Percentiles rank a stretch among this genome's conserved stretches.
phyloP scores from a whole-genome alignment of 2,888 invertebrate species.

The Drosophila rellima region DNA sequence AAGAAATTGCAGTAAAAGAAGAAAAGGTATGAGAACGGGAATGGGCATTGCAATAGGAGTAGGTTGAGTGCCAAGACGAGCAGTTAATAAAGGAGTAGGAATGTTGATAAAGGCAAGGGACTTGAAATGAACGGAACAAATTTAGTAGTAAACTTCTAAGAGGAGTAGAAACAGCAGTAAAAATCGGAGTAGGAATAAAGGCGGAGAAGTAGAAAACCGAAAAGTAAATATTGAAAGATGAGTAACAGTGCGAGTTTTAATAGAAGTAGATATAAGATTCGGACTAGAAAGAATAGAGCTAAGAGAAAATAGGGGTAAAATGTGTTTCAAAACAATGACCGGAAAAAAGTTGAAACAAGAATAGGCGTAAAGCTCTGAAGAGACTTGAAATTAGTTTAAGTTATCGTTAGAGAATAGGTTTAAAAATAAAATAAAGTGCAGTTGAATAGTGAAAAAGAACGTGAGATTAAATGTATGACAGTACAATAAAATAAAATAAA shows the following conservation, averaged over 20 bases:
- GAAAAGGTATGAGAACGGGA: no score
- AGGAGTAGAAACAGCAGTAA: not conserved
- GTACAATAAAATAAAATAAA: no score
- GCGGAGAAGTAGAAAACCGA: not conserved
- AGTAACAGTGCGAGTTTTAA: not conserved
- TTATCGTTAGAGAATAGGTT: no score
- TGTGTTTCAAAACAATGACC: no score
- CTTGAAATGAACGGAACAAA: not conserved
- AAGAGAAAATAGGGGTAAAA: no score
- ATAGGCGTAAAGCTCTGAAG: no score
- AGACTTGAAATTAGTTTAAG: no score
- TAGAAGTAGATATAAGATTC: not conserved
- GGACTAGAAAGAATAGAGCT: no score
- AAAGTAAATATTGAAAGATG: not conserved
- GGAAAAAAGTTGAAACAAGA: no score
- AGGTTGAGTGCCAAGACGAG: not conserved
- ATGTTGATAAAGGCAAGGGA: not conserved
- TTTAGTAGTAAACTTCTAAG: not conserved
- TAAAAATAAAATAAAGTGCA: no score
- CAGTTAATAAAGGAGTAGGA: not conserved
- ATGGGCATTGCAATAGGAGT: not conserved
- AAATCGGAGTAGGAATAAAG: not conserved
- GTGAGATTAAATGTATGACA: no score
- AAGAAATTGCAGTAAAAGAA: not conserved
- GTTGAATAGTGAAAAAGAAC: no score